A percentile compares a stretch with the other conserved stretches of the same genome.
These are phyloP conservation scores for Phyto melanocephala DNA, from an alignment of 2,888 invertebrate genomes.

Conservation along the genomic window DNA sequence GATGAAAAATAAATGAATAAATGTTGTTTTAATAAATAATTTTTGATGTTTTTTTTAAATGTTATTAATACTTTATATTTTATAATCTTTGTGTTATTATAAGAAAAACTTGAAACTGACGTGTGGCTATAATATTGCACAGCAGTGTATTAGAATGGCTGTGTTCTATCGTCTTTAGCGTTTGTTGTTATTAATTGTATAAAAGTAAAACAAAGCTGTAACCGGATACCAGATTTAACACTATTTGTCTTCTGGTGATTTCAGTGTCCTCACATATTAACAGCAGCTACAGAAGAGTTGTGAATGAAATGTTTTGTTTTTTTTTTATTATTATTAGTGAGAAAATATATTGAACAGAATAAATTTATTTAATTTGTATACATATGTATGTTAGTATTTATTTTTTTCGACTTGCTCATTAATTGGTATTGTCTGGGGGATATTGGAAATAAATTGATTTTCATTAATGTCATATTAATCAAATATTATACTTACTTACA, in stretches of 20 bases:
- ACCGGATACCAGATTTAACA: slow-evolving; percentile 37
- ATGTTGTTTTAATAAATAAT: too few relatives aligned
- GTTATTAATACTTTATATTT: too few relatives aligned
- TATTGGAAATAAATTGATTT: background rate
- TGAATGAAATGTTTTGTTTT: background rate
- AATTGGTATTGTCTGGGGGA: background rate
- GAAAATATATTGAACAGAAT: background rate
- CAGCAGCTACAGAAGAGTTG: background rate
- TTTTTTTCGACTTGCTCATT: background rate
- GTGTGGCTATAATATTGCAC: too few relatives aligned
- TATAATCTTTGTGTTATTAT: too few relatives aligned
- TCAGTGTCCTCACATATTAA: background rate
- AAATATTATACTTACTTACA: background rate
- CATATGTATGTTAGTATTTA: too few relatives aligned
- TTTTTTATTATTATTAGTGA: background rate
- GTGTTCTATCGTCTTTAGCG: background rate
- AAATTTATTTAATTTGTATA: background rate
- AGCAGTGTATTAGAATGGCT: too few relatives aligned
- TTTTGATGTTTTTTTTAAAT: too few relatives aligned
- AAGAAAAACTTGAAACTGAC: too few relatives aligned
- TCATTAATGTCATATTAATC: background rate
- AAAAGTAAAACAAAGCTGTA: background rate
- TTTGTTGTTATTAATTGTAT: background rate
- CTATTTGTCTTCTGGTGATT: background rate
- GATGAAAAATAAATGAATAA: too few relatives aligned